Percentiles rank a stretch among this genome's conserved stretches.
Conservation (phyloP, 2,888 invertebrate genomes). For the Pemphredon lugubris region DNA sequence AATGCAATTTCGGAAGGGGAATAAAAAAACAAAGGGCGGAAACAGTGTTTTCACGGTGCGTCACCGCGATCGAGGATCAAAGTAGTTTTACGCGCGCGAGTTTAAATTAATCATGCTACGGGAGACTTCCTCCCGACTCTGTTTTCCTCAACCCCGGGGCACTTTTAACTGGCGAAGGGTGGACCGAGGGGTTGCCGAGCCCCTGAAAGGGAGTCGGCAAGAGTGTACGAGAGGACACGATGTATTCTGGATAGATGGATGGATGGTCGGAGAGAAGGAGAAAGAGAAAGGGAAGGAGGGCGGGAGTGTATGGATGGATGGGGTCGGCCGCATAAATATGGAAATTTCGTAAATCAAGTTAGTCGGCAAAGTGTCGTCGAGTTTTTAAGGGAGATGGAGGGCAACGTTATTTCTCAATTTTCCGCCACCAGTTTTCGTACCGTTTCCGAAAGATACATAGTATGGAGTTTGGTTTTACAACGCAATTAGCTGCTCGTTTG, state of each 20-base stretch:
- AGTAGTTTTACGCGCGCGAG: constrained; percentile 26
- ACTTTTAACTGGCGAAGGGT: constrained; percentile 16
- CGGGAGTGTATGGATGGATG: too few species aligned
- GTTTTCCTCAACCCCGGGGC: constrained; percentile 31
- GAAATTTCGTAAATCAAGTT: constrained; percentile 74
- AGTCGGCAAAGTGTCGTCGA: constrained; percentile 58
- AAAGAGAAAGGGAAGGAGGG: too few species aligned
- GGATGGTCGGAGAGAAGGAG: too few species aligned
- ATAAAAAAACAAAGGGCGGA: background rate
- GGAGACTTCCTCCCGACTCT: constrained; percentile 20
- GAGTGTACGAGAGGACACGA: too few species aligned
- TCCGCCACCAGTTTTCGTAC: background rate
- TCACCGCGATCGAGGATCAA: constrained; percentile 34
- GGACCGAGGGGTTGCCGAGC: constrained; percentile 20
- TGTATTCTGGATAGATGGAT: too few species aligned
- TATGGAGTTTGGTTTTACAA: constrained; percentile 4
- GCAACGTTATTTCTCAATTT: constrained; percentile 57
- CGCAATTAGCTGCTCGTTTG: constrained; percentile 40
- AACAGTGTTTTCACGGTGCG: constrained; percentile 19
- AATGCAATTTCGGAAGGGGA: constrained; percentile 18
- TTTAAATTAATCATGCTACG: constrained; percentile 60
- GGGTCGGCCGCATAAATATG: constrained; percentile 71
- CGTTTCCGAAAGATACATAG: background rate
- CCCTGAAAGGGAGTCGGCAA: too few species aligned
- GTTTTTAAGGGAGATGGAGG: constrained; percentile 53